These are phyloP conservation scores for Scrobipalpa atriplicella DNA, from an alignment of 2,888 invertebrate species.

Conservation along the genomic window DNA sequence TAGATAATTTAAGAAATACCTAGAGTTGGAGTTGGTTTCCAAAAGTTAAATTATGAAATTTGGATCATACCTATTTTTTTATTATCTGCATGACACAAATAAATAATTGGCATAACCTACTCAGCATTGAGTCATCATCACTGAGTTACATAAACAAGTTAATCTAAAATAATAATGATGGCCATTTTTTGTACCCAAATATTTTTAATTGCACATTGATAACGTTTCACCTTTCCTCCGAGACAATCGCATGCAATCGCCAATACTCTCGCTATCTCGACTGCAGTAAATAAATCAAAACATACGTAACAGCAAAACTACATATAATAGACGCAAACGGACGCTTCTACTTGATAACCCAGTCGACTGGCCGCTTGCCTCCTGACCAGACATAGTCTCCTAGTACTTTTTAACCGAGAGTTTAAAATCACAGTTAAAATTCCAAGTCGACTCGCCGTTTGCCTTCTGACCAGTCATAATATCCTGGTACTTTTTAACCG, in stretches of 20 bases:
- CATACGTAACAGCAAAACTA: not conserved
- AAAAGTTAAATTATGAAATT: too few species aligned
- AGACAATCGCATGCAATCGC: not conserved
- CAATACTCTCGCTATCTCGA: not conserved
- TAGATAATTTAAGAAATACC: too few species aligned
- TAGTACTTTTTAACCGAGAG: slow-evolving; percentile 41
- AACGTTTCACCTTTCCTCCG: not conserved
- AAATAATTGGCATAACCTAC: too few species aligned
- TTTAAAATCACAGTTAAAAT: not conserved
- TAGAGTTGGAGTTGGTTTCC: too few species aligned
- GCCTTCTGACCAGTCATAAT: slow-evolving; percentile 44
- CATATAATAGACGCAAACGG: slow-evolving; percentile 29
- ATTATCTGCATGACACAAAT: too few species aligned
- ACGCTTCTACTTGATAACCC: slow-evolving; percentile 40
- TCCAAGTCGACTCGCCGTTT: slow-evolving; percentile 44
- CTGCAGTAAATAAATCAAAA: not conserved
- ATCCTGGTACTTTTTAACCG: slow-evolving; percentile 45
- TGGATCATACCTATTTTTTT: too few species aligned
- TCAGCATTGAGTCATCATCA: too few species aligned
- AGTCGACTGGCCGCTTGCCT: slow-evolving; percentile 46
- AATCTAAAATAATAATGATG: too few species aligned
- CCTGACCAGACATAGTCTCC: slow-evolving; percentile 45
- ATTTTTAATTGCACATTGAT: not conserved
- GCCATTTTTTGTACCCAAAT: too few species aligned
- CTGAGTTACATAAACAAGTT: too few species aligned